phyloP scores from a whole-genome alignment of 2,888 invertebrate species.

The Drosophila crucigera region DNA sequence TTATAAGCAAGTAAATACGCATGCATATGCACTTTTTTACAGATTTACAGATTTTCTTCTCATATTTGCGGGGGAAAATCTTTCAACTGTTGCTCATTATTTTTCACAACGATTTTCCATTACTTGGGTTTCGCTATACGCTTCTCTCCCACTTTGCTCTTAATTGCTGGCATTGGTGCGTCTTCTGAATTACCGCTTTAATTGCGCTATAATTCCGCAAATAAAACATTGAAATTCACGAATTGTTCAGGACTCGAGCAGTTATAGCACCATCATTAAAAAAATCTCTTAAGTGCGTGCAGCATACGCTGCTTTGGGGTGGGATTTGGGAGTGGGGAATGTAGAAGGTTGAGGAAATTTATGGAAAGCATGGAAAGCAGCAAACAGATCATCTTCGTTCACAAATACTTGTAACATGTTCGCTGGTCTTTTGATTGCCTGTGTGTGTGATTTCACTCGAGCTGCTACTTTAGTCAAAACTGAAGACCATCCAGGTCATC shows the following conservation, averaged over 20 bases:
- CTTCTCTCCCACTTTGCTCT: neutral
- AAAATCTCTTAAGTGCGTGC: conserved; percentile 10
- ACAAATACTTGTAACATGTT: neutral
- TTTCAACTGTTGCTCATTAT: conserved; percentile 38
- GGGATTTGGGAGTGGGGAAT: neutral
- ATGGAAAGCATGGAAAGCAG: conserved; percentile 3
- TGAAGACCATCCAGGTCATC: neutral
- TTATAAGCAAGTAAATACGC: conserved; percentile 24
- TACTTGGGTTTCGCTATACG: conserved; percentile 18
- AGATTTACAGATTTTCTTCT: conserved; percentile 11
- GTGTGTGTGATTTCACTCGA: neutral
- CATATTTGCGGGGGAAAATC: conserved; percentile 30
- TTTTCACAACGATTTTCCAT: conserved; percentile 31
- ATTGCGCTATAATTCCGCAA: conserved; percentile 48
- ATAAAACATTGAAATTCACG: conserved; percentile 45
- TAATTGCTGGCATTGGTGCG: conserved; percentile 43
- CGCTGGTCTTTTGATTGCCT: too few relatives aligned
- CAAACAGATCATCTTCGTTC: neutral
- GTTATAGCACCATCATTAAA: conserved; percentile 9
- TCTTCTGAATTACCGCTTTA: conserved; percentile 40
- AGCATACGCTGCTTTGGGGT: neutral
- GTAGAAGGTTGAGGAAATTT: neutral
- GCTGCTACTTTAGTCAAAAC: neutral
- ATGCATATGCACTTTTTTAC: neutral
- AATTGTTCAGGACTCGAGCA: conserved; percentile 21